phyloP scores from a whole-genome alignment of 64 coral and sea anemone species.

The Porites lutea region DNA sequence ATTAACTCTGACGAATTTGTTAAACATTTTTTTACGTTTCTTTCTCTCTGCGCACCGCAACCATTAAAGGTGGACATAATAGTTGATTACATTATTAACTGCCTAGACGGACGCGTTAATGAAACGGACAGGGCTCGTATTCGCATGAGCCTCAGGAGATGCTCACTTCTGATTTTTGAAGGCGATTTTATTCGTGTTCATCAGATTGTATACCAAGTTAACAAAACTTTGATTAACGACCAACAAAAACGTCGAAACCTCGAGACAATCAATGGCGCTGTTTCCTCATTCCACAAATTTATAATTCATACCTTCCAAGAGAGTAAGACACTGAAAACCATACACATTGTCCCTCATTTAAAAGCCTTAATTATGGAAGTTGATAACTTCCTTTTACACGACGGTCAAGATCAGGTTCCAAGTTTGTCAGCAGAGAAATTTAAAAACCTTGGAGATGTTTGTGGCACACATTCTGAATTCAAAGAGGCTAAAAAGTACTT shows the following conservation, averaged over 20 bases:
- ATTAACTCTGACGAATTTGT: neutral
- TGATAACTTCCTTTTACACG: neutral
- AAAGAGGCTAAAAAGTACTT: neutral
- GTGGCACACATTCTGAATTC: neutral
- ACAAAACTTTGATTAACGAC: neutral
- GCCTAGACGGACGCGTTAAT: neutral
- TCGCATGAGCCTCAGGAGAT: neutral
- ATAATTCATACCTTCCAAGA: neutral
- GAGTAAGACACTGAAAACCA: neutral
- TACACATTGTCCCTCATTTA: slow-evolving; percentile 8
- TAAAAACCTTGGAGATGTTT: neutral
- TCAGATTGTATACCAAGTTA: slow-evolving; percentile 4
- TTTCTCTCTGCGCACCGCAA: slow-evolving; percentile 12
- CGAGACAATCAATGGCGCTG: neutral
- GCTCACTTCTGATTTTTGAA: slow-evolving; percentile 12
- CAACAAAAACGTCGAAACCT: neutral
- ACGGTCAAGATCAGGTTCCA: neutral
- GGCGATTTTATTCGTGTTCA: slow-evolving; percentile 16
- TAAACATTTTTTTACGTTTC: neutral
- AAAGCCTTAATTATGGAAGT: neutral
- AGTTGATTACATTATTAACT: neutral
- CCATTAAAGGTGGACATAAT: neutral
- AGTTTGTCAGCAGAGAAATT: neutral
- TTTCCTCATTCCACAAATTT: slow-evolving; percentile 2
- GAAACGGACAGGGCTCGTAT: slow-evolving; percentile 1